Conservation (phyloP, 2,797 vertebrate genomes). For the Vespertilio murinus region DNA sequence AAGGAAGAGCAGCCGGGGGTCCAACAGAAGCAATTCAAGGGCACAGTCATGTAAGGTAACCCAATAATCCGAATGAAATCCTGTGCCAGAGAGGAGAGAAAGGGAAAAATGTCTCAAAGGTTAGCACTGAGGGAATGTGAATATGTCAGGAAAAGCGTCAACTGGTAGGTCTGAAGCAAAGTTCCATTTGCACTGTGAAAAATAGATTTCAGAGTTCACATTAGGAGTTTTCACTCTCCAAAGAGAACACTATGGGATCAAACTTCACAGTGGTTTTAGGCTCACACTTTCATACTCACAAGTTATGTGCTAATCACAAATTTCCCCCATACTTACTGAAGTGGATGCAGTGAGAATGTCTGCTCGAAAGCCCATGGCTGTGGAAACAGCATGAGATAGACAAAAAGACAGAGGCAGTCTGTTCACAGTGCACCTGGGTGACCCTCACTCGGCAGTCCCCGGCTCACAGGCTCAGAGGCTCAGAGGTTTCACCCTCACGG, state of each 20-base stretch:
- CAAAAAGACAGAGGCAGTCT: neutral
- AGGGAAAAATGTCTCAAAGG: neutral
- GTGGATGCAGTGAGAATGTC: too few relatives aligned
- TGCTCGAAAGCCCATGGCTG: neutral
- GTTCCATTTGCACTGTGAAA: neutral
- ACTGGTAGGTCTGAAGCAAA: neutral
- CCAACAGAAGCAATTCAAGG: neutral
- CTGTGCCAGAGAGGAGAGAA: neutral
- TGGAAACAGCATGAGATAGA: neutral
- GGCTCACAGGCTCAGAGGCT: neutral
- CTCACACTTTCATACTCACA: neutral
- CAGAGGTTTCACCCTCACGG: accelerated
- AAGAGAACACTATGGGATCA: neutral
- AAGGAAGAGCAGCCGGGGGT: neutral
- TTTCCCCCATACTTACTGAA: too few relatives aligned
- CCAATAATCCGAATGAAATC: neutral
- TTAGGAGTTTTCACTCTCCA: neutral
- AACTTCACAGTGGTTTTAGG: neutral
- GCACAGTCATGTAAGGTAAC: neutral
- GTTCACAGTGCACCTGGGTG: neutral
- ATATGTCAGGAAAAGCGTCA: neutral
- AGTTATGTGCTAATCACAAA: neutral
- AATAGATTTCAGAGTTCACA: neutral
- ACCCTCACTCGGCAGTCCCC: accelerated
- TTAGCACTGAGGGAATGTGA: neutral